phyloP scores from a whole-genome alignment of 1,140 invertebrate genomes.

The Drosophila ananassae region DNA sequence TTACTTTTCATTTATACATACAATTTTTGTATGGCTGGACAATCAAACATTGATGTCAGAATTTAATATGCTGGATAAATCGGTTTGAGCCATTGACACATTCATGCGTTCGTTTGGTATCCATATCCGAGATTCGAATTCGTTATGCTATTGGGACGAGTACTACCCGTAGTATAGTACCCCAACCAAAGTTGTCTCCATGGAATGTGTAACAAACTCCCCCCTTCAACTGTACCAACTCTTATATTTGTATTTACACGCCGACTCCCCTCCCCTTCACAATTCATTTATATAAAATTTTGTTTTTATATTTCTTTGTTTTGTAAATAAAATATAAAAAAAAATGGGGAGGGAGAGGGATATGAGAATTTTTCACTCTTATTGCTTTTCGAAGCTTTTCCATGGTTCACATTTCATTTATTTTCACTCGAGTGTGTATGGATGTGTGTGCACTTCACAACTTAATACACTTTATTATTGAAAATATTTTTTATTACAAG shows the following conservation, averaged over 20 bases:
- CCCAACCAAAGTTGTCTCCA: conserved; percentile 45
- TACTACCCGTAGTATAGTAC: conserved; percentile 29
- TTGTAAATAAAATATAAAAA: conserved; percentile 41
- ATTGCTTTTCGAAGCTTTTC: conserved; percentile 80
- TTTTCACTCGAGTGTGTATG: conserved; percentile 57
- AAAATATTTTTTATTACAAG: conserved; percentile 83
- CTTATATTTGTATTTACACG: conserved; percentile 75
- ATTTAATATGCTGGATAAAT: conserved; percentile 83
- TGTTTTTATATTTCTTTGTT: conserved; percentile 50
- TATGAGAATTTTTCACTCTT: conserved; percentile 57
- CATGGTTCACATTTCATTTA: conserved; percentile 80
- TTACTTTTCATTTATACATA: conserved; percentile 33
- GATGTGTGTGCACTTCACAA: conserved; percentile 73
- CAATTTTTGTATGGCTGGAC: conserved; percentile 11
- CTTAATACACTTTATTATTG: conserved; percentile 83
- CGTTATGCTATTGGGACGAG: conserved; percentile 49
- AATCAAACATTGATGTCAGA: conserved; percentile 82
- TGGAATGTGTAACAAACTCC: conserved; percentile 25
- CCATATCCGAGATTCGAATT: conserved; percentile 5
- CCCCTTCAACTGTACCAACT: not conserved
- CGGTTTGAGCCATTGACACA: conserved; percentile 82
- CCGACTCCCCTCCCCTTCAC: conserved; percentile 30
- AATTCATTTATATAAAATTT: conserved; percentile 22
- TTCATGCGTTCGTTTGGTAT: conserved; percentile 61
- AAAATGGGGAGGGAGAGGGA: conserved; percentile 14